These are phyloP conservation scores for Hippocampus comes DNA, from an alignment of 2,113 vertebrate genomes.

Conservation along the genomic window DNA sequence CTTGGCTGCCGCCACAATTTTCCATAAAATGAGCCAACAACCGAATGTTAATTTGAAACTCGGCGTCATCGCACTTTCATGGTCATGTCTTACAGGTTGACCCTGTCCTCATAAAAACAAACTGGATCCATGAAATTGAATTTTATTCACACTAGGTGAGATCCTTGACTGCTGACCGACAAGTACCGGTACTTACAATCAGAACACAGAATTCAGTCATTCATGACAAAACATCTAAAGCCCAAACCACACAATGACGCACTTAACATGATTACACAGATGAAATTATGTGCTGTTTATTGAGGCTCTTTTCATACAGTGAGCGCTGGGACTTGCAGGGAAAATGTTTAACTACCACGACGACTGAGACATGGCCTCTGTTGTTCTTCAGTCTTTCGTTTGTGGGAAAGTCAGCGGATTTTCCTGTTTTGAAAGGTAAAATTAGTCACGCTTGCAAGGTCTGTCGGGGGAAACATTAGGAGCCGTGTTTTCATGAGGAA, in stretches of 20 bases:
- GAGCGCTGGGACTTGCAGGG: background rate
- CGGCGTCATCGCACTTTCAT: background rate
- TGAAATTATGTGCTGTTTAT: background rate
- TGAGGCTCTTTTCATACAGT: background rate
- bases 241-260: background rate
- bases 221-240: conserved; percentile 1
- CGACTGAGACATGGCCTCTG: background rate
- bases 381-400: conserved; percentile 1
- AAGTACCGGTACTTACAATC: background rate
- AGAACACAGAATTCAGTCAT: background rate
- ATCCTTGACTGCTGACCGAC: background rate
- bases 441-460: background rate
- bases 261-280: background rate
- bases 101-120: background rate
- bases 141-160: background rate
- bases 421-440: conserved; percentile 9
- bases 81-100: background rate
- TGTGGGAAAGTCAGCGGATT: background rate
- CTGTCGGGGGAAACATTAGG: conserved; percentile 1
- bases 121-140: background rate
- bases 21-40: background rate
- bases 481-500: conserved; percentile 1
- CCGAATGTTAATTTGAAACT: background rate
- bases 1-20: background rate
- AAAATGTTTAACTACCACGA: background rate